These are phyloP conservation scores for Hylomyscus alleni DNA, from an alignment of 2,797 vertebrate species.

Conservation along the genomic window DNA sequence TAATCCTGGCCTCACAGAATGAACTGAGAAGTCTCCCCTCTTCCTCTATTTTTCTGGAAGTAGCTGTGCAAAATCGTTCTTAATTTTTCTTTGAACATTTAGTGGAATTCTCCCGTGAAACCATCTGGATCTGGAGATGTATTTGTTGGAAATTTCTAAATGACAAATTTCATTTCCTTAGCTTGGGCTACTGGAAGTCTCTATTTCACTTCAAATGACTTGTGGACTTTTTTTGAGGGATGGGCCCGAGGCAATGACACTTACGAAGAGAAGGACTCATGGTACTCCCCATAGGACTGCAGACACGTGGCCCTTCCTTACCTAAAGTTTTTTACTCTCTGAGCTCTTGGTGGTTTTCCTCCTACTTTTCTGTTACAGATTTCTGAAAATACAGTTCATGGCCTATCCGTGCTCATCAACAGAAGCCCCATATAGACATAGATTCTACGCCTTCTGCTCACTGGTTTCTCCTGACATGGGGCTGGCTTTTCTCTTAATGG, in stretches of 20 bases:
- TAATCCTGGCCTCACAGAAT: constrained; percentile 29
- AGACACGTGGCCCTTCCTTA: neutral
- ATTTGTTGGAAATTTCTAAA: constrained; percentile 61
- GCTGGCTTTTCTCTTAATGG: neutral
- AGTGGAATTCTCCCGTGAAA: constrained; percentile 59
- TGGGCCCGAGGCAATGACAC: neutral
- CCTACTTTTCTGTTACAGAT: neutral
- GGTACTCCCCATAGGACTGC: neutral
- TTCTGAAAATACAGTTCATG: constrained; percentile 8
- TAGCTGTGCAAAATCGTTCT: neutral
- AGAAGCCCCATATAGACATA: neutral
- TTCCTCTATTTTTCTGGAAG: constrained; percentile 39
- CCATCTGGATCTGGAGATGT: constrained; percentile 23
- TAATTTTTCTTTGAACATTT: constrained; percentile 33
- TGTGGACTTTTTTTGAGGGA: constrained; percentile 12
- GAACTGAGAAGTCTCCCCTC: neutral
- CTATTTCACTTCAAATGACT: constrained; percentile 11
- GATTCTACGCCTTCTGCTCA: neutral
- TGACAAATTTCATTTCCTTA: constrained; percentile 62
- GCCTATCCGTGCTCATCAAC: neutral
- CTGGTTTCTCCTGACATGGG: neutral
- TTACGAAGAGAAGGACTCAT: neutral
- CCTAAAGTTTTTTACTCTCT: neutral
- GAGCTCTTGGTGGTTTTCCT: constrained; percentile 1
- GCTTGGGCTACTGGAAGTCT: neutral